Percentiles rank a stretch among this genome's conserved stretches.
Conservation (phyloP, 2,888 invertebrate genomes). For the Clostera curtula region DNA sequence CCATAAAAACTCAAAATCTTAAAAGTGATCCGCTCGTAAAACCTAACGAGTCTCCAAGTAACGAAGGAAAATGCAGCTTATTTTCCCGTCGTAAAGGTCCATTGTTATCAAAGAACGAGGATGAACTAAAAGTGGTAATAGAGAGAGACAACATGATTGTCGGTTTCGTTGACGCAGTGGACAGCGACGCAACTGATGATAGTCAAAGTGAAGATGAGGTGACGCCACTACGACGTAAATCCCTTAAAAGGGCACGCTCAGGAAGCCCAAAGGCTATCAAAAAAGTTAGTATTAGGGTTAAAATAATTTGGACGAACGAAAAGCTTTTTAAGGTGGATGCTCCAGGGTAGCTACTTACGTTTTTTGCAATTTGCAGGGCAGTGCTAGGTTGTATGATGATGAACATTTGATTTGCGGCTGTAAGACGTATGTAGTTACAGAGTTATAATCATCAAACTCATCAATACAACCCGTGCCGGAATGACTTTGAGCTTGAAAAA, state of each 20-base stretch:
- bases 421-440: no score
- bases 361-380: no score
- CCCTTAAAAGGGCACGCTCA: conserved; percentile 45
- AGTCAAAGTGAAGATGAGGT: conserved; percentile 48
- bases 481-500: no score
- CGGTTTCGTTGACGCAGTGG: conserved; percentile 56
- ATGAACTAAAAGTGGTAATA: conserved; percentile 59
- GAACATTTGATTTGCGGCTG: no score
- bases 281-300: conserved; percentile 33
- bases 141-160: conserved; percentile 69
- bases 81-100: conserved; percentile 43
- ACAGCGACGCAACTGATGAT: conserved; percentile 56
- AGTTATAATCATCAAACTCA: no score
- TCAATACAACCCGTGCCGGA: no score
- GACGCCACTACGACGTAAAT: conserved; percentile 28
- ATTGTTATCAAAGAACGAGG: conserved; percentile 37
- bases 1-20: conserved; percentile 15
- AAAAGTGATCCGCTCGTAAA: conserved; percentile 11
- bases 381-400: no score
- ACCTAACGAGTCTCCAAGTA: conserved; percentile 11
- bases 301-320: neutral
- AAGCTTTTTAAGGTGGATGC: no score
- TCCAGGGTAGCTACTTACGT: no score
- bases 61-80: conserved; percentile 29
- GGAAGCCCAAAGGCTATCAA: conserved; percentile 40